Percentiles rank a stretch among this genome's conserved stretches.
phyloP scores from a whole-genome alignment of 2,113 vertebrate genomes.

The Mastomys coucha region DNA sequence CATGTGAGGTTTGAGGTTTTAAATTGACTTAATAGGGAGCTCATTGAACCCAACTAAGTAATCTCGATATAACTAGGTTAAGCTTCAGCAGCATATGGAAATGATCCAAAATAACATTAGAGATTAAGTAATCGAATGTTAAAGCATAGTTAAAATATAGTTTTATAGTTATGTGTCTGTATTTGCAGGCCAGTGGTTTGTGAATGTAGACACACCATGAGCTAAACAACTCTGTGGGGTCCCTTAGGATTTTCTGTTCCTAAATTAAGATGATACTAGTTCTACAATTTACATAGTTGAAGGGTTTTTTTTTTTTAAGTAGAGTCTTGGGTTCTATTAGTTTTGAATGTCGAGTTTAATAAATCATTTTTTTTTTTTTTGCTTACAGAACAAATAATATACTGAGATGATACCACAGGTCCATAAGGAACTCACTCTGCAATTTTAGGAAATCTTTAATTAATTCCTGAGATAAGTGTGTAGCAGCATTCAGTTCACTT shows the following conservation, averaged over 20 bases:
- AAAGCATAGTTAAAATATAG: neutral
- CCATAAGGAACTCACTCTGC: neutral
- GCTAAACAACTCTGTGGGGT: neutral
- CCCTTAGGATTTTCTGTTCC: neutral
- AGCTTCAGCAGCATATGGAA: constrained; percentile 8
- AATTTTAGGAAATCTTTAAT: neutral
- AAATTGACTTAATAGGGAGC: constrained; percentile 6
- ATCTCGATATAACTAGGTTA: constrained; percentile 50
- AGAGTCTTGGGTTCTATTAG: neutral
- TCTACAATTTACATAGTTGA: neutral
- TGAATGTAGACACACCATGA: neutral
- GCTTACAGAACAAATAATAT: neutral
- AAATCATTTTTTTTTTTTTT: neutral
- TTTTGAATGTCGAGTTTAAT: constrained; percentile 48
- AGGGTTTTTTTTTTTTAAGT: constrained; percentile 11
- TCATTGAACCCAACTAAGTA: neutral
- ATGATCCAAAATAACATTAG: constrained; percentile 36
- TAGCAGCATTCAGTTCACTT: neutral
- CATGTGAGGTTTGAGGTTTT: neutral
- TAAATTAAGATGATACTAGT: neutral
- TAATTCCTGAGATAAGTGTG: neutral
- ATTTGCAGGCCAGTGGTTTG: neutral
- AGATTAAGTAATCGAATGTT: constrained; percentile 39
- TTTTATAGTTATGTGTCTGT: neutral
- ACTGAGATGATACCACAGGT: neutral